Evolutionary conservation across 2,113 vertebrate species (phyloP).

Genomic region (Nycticryphes semicollaris): DNA sequence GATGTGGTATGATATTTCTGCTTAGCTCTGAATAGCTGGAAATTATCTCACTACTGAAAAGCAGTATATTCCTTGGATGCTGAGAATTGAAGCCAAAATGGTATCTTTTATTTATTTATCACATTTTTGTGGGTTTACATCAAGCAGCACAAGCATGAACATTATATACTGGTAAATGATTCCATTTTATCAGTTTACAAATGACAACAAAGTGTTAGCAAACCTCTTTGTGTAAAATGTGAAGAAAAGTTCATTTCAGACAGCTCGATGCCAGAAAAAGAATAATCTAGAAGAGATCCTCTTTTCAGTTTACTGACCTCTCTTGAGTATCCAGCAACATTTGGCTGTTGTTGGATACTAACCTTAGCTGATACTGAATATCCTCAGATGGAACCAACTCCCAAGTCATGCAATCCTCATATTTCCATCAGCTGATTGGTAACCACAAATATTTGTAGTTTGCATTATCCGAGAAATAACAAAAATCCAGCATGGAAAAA

Average conservation of each 20-base stretch:
- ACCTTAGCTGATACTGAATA: slow-evolving; percentile 51
- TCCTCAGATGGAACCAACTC: slow-evolving; percentile 2
- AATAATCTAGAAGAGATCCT: background rate
- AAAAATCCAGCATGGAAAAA: slow-evolving; percentile 73
- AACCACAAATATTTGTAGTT: slow-evolving; percentile 75
- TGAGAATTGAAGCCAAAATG: slow-evolving; percentile 1
- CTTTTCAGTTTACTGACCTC: slow-evolving; percentile 38
- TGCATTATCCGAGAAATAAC: slow-evolving; percentile 69
- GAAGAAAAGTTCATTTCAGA: background rate
- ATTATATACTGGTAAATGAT: background rate
- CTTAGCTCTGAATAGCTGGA: slow-evolving; percentile 52
- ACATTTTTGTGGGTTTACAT: background rate
- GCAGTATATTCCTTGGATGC: background rate
- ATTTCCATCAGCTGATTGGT: slow-evolving; percentile 62
- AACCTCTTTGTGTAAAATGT: background rate
- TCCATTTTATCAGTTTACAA: background rate
- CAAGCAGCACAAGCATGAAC: background rate
- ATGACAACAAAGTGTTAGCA: background rate
- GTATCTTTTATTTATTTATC: background rate
- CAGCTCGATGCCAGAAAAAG: background rate
- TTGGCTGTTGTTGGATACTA: slow-evolving; percentile 25
- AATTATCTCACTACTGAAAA: slow-evolving; percentile 32
- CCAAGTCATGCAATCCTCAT: slow-evolving; percentile 50
- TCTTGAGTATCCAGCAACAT: background rate
- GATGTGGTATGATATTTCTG: slow-evolving; percentile 42